These are phyloP conservation scores for Pseudochaenichthys georgianus DNA, from an alignment of 2,797 vertebrate genomes.

Conservation along the genomic window DNA sequence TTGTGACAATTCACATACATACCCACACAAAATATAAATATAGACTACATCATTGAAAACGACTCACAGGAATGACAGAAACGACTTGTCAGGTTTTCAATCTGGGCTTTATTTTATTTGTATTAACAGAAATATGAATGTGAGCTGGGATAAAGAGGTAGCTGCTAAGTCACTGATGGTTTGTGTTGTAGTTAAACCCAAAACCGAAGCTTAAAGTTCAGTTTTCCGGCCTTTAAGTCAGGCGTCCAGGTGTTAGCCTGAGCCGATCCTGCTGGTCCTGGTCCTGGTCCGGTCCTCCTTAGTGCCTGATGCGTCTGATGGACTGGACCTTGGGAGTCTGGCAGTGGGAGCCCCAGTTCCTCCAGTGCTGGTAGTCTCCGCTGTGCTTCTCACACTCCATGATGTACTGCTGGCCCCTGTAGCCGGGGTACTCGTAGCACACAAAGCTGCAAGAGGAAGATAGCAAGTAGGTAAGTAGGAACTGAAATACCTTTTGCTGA, in stretches of 20 bases:
- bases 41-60: background rate
- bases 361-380: constrained; percentile 88
- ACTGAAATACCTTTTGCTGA: background rate
- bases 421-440: constrained; percentile 88
- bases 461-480: background rate
- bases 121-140: constrained; percentile 37
- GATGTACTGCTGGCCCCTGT: constrained; percentile 89
- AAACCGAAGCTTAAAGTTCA: constrained; percentile 14
- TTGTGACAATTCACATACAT: background rate
- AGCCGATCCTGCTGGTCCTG: constrained; percentile 7
- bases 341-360: constrained; percentile 86
- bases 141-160: constrained; percentile 55
- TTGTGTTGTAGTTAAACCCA: constrained; percentile 36
- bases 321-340: constrained; percentile 89
- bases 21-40: background rate
- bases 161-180: constrained; percentile 48
- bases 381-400: constrained; percentile 88
- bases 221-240: constrained; percentile 1
- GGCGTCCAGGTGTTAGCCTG: constrained; percentile 27
- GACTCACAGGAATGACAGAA: constrained; percentile 12
- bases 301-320: constrained; percentile 88
- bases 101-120: constrained; percentile 63
- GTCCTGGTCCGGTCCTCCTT: constrained; percentile 42
- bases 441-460: constrained; percentile 76
- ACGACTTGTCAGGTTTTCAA: constrained; percentile 21